Base-by-base conservation (phyloP, 2,888 invertebrate species). In the Heliconius sara region DNA sequence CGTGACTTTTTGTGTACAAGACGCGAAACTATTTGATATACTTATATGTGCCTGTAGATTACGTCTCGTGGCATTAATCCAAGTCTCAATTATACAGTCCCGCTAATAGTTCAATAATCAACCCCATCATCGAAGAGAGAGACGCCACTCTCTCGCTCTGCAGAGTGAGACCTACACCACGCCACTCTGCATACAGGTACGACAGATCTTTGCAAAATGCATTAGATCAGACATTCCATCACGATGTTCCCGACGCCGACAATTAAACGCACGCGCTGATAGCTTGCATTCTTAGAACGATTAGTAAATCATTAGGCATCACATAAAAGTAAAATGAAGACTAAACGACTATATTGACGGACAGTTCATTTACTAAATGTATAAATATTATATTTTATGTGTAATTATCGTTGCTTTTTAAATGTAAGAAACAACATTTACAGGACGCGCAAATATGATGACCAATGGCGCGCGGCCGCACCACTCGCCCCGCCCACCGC, bases 381-480 rank as follows among this genome's bases (percentile, higher is more conserved):
- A 39, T 75, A 39, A 73, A 73, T 30, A 47, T 68, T 3, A 68
- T 67, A 43, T 68, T 27, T 70, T 70, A 75, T 43, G 30, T 60
- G 39, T 70, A 79, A 75, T 60, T 68, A 70, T 30, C 43, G 12
- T n/a, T 25, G 30, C 30, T 68, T 43, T 78, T 39, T 60, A 76
- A 73, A 73, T 66, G 67, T 76, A 77, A 88, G 89, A 86, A 85
- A 88, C 86, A 84, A 85, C 85, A 87, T 87, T 88, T 87, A 85
- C 87, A 87, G 88, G 88, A 86, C 89, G 91, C 89, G 91, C 91
- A 82, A 90, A 90, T 91, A 80, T 80, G 52, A 87, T 87, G 88
- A 87, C 95, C 95, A 95, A 95, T 95, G 88, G 89, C 91, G 89
- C 89, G 90, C 90, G 85, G 85, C 88, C 87, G 85, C 85, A 70